Evolutionary conservation across 2,888 invertebrate species (phyloP).

Genomic region (Reticulitermes lucifugus): DNA sequence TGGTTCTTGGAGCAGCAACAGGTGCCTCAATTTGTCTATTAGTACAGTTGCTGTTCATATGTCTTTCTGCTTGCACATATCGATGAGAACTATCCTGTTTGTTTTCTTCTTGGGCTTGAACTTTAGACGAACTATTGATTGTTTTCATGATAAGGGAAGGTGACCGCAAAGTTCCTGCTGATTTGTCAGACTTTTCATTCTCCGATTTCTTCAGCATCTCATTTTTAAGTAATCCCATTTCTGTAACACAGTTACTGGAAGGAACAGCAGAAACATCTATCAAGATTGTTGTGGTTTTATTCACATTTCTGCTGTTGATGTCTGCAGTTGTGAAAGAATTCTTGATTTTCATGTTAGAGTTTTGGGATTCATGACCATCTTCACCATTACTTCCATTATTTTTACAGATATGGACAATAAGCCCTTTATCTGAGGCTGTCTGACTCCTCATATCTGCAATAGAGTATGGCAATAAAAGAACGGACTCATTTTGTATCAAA

Average conservation of each 20-base stretch:
- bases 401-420: slow-evolving; percentile 64
- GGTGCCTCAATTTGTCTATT: not conserved
- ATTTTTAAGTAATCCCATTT: not conserved
- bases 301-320: not conserved
- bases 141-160: slow-evolving; percentile 52
- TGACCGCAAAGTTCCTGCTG: slow-evolving; percentile 41
- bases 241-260: not conserved
- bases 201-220: not conserved
- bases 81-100: not conserved
- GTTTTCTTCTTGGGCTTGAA: slow-evolving; percentile 12
- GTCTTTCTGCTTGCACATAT: not conserved
- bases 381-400: slow-evolving; percentile 65
- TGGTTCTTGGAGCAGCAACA: slow-evolving; percentile 1
- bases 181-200: not conserved
- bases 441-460: slow-evolving; percentile 27
- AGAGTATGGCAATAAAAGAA: not conserved
- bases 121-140: slow-evolving; percentile 28
- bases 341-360: not conserved
- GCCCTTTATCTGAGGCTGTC: slow-evolving; percentile 59
- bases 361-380: not conserved
- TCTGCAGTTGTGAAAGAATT: not conserved
- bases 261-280: slow-evolving; percentile 63
- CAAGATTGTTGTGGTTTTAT: slow-evolving; percentile 63
- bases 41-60: not conserved
- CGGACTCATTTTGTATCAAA: not conserved